A percentile compares a stretch with the other conserved stretches of the same genome.
Conservation (phyloP, 2,113 vertebrate genomes). For the Aleadryas rufinucha region DNA sequence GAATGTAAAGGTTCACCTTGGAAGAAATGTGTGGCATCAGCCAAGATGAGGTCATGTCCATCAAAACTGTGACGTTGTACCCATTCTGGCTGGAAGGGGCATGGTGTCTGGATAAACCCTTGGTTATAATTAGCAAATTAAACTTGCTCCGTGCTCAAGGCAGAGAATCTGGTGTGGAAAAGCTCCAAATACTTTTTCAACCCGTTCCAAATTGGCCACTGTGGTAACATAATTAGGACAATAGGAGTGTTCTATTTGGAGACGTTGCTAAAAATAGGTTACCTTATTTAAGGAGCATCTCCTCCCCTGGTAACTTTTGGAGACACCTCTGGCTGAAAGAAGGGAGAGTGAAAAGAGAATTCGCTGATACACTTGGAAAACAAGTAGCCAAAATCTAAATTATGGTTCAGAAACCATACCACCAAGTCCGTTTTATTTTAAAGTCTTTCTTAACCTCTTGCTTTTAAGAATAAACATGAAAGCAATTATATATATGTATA, state of each 20-base stretch:
- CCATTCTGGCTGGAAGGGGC: not conserved
- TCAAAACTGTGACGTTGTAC: rapidly evolving
- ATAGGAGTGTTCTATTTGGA: not conserved
- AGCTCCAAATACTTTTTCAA: not conserved
- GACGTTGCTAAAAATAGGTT: not conserved
- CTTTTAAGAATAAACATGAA: not conserved
- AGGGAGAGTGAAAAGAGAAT: not conserved
- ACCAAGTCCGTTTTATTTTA: not conserved
- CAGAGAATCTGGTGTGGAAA: not conserved
- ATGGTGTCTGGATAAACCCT: not conserved
- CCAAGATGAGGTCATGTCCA: not conserved
- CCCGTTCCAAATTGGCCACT: not conserved
- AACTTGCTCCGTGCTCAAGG: not conserved
- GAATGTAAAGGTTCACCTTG: not conserved
- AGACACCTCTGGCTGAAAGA: not conserved
- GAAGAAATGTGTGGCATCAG: not conserved
- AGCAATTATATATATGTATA: not conserved
- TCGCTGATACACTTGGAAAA: not conserved
- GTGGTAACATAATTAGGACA: not conserved
- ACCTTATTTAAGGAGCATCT: not conserved
- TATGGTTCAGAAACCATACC: not conserved
- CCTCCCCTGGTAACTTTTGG: not conserved
- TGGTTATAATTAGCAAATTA: not conserved
- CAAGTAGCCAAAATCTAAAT: not conserved
- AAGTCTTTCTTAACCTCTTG: not conserved